phyloP scores from a whole-genome alignment of 2,888 invertebrate genomes.

The Lucinisca nassula region DNA sequence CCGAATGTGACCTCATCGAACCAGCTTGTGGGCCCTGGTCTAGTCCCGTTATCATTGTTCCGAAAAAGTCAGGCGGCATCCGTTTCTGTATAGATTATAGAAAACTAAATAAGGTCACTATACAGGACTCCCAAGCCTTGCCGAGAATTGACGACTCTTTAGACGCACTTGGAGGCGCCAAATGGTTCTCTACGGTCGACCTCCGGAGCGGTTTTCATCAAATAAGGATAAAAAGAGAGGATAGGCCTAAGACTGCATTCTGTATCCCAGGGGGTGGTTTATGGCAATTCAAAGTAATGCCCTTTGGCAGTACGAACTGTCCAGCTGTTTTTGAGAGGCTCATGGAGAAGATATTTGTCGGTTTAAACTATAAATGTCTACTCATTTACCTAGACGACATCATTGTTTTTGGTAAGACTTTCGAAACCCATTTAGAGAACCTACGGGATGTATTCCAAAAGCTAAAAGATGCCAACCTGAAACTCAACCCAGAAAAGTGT shows the following conservation, averaged over 20 bases:
- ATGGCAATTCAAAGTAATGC: constrained; percentile 44
- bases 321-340: constrained; percentile 39
- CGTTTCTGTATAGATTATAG: no score
- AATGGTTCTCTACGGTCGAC: constrained; percentile 49
- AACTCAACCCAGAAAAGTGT: constrained; percentile 63
- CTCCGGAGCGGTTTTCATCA: constrained; percentile 47
- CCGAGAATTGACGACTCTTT: no score
- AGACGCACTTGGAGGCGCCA: constrained; percentile 3
- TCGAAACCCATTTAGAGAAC: constrained; percentile 57
- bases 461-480: constrained; percentile 43
- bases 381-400: constrained; percentile 73
- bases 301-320: no score
- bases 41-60: no score
- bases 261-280: constrained; percentile 44
- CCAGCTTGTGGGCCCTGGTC: no score
- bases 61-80: no score
- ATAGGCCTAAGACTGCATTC: constrained; percentile 53
- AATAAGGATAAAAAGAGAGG: constrained; percentile 36
- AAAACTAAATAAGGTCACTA: no score
- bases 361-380: constrained; percentile 62
- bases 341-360: constrained; percentile 21
- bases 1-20: no score
- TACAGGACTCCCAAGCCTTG: no score
- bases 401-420: constrained; percentile 45
- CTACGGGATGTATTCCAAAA: constrained; percentile 50